phyloP scores from a whole-genome alignment of 2,113 vertebrate species.

The Perccottus glenii region DNA sequence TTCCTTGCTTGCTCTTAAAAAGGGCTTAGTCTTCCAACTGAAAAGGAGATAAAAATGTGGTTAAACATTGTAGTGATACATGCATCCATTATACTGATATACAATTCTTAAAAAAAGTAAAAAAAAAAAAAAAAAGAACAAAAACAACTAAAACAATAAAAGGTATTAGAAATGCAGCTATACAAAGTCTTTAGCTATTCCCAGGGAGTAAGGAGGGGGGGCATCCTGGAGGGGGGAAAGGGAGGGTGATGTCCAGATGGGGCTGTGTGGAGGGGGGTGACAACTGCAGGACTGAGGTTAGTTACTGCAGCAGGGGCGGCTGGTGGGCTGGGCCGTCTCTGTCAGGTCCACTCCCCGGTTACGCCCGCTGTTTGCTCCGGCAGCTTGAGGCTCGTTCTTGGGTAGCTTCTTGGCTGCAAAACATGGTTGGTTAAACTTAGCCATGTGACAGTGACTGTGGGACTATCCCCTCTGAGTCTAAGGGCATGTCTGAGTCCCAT shows the following conservation, averaged over 20 bases:
- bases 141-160: slow-evolving; percentile 72
- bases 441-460: too few relatives aligned
- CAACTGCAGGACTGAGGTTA: slow-evolving; percentile 76
- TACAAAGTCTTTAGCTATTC: slow-evolving; percentile 91
- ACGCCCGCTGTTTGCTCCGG: slow-evolving; percentile 84
- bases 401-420: slow-evolving; percentile 91
- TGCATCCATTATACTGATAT: slow-evolving; percentile 84
- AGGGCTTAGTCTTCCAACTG: slow-evolving; percentile 72
- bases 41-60: slow-evolving; percentile 77
- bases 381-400: slow-evolving; percentile 92
- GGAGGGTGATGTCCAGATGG: slow-evolving; percentile 80
- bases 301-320: slow-evolving; percentile 95
- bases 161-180: slow-evolving; percentile 94
- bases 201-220: slow-evolving; percentile 82
- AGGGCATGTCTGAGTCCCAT: too few relatives aligned
- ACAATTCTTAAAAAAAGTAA: slow-evolving; percentile 77
- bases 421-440: not conserved
- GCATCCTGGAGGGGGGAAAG: slow-evolving; percentile 76
- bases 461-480: too few relatives aligned
- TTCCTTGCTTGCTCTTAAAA: slow-evolving; percentile 29
- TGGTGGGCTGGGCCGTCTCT: slow-evolving; percentile 90
- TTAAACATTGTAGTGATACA: slow-evolving; percentile 90
- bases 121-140: slow-evolving; percentile 53
- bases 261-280: slow-evolving; percentile 47
- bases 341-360: slow-evolving; percentile 96